Evolutionary conservation across 1,140 invertebrate species (phyloP), one percentile per base, ranked within the genome.

Genomic region (Drosophila auraria): DNA sequence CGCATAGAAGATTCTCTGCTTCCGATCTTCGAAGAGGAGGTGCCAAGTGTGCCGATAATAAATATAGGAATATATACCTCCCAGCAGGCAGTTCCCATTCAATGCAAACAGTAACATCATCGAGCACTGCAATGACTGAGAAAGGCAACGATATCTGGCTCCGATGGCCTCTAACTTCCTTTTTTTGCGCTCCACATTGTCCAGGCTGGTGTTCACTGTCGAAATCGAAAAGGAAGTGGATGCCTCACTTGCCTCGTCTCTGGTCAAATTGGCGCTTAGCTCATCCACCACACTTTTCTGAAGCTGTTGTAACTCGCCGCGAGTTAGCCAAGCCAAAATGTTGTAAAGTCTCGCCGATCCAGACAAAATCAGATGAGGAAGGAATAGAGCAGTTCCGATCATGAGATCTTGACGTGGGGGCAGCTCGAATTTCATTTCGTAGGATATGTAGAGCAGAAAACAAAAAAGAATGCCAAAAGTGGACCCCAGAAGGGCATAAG

Each of bases 391-490:
- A 9, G 57, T 17, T 5, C 78, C 82, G 5, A 92, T 59, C 75
- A 92, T 80, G n/a, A 74, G 64, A 40, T 90, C 75, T 50, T 90
- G 72, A 2, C 86, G 49, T 0, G 87, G 87, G 6, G 91, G 91
- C 64, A 91, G 36, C 58, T 78, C 75, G 54, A 92, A 92, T 8
- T 92, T 56, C 82, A 92, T 80, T 74, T 92, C 91, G 54, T 80
- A 90, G 30, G 78, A 83, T 59, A 92, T 90, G 47, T 92, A 92
- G 5, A 84, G 62, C 0, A 64, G 77, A 30, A 90, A 84, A 40
- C 64, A 25, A 23, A 78, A 17, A 0, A 91, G 59, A n/a, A 90
- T 38, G 0, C 66, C 27, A 15, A 84, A 78, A 0, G 87, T 92
- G 9, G 87, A 87, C 9, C 64, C 70, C 2, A 92, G n/a, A 20